Evolutionary conservation across 2,888 invertebrate species (phyloP), one percentile per base, ranked within the genome.

Genomic region (Aleiodes alternator): DNA sequence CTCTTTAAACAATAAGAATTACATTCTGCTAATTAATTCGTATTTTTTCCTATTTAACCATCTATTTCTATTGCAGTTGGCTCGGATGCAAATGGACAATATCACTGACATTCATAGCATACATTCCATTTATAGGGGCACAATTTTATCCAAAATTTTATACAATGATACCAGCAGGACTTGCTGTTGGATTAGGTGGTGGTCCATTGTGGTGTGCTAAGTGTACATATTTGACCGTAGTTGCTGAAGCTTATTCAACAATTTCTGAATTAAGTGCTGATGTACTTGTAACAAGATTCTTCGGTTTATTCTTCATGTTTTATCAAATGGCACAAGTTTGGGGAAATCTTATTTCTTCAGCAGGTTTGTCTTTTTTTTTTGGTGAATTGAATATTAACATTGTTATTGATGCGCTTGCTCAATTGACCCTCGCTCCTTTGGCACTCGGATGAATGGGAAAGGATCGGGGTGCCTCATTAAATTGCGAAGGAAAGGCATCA

Each of bases 181-280:
- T 96, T 84, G 92, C 95, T 81, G 94, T 97, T 0, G 97, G 97
- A 2, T 91, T 97, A 12, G 97, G 97, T 0, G 98, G 96, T 0
- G 97, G 97, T 0, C 97, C 98, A 0, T 91, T 98, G 23, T 98
- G 98, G 98, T 97, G 97, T 82, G 97, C 98, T 16, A 98, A 98
- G 89, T 98, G 98, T 88, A 96, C 97, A 0, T 98, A 97, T 85
- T 91, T 98, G 4, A 97, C 97, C 4, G 94, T 96, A 82, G 95
- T 93, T 72, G 93, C 94, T 73, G 95, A 96, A 84, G 94, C 96
- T 0, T 96, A 97, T 85, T 92, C 96, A 0, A 92, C 92, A 82
- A 89, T 96, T 68, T 93, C 94, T 0, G 94, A 94, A 12, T 92
- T 94, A 1, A 89, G 92, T 31, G 91, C 93, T 4, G 96, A 97